Conservation (phyloP, 2,797 vertebrate genomes). For the Scolopax bukidnonensis region DNA sequence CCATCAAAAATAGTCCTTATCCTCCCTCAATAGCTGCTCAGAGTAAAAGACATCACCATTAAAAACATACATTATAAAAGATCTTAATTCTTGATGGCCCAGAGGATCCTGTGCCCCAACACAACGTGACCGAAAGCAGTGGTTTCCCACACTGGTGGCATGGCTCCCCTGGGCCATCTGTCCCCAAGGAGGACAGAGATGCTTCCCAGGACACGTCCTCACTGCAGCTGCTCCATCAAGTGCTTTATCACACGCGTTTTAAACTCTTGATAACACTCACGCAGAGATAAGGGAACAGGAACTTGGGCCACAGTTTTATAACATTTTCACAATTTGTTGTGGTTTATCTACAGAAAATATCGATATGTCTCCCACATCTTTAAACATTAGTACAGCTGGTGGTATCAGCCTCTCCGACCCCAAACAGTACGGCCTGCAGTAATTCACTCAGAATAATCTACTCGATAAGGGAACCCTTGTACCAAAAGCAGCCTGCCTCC, state of each 20-base stretch:
- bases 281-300: background rate
- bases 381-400: background rate
- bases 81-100: background rate
- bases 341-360: constrained; percentile 22
- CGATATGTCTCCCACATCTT: background rate
- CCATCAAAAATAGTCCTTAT: background rate
- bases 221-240: background rate
- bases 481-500: background rate
- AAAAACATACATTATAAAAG: background rate
- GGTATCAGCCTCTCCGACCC: background rate
- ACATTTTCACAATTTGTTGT: background rate
- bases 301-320: background rate
- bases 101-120: background rate
- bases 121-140: accelerated
- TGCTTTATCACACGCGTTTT: background rate
- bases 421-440: background rate
- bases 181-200: accelerated
- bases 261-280: constrained; percentile 13
- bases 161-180: background rate
- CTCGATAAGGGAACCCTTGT: background rate
- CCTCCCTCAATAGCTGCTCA: background rate
- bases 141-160: accelerated
- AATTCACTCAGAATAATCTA: background rate
- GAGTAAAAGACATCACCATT: background rate
- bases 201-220: background rate